Evolutionary conservation across 2,113 vertebrate species (phyloP).

Genomic region (Capreolus pygargus): DNA sequence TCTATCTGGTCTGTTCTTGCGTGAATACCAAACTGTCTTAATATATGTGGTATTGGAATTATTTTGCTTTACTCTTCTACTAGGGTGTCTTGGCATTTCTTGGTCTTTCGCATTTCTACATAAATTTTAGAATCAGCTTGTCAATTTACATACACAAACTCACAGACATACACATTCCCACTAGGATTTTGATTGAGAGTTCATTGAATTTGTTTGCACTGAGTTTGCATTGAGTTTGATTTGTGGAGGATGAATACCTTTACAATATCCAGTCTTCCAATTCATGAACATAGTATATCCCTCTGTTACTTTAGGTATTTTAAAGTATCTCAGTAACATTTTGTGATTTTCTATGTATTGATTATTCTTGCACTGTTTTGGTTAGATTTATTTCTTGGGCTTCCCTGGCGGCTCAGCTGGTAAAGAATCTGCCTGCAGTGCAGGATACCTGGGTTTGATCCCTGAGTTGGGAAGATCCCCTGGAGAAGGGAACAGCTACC

Average conservation of each 20-base stretch:
- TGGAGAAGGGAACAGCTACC: too few species aligned
- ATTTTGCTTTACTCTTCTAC: background rate
- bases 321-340: background rate
- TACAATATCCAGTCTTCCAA: background rate
- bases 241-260: background rate
- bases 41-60: background rate
- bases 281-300: background rate
- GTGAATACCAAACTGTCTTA: background rate
- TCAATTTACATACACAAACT: background rate
- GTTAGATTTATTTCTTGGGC: background rate
- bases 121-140: background rate
- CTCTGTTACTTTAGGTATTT: background rate
- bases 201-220: background rate
- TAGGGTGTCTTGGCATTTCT: background rate
- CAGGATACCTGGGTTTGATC: too few species aligned
- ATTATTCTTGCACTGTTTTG: background rate
- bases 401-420: too few species aligned
- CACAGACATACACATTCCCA: background rate
- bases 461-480: too few species aligned
- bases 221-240: background rate
- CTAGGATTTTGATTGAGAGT: background rate
- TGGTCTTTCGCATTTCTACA: background rate
- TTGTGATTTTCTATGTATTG: background rate
- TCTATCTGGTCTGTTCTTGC: background rate
- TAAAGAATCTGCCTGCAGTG: too few species aligned